A percentile compares a stretch with the other conserved stretches of the same genome.
Evolutionary conservation across 1,140 invertebrate species (phyloP).

Genomic region (Helicorthomorpha holstii): DNA sequence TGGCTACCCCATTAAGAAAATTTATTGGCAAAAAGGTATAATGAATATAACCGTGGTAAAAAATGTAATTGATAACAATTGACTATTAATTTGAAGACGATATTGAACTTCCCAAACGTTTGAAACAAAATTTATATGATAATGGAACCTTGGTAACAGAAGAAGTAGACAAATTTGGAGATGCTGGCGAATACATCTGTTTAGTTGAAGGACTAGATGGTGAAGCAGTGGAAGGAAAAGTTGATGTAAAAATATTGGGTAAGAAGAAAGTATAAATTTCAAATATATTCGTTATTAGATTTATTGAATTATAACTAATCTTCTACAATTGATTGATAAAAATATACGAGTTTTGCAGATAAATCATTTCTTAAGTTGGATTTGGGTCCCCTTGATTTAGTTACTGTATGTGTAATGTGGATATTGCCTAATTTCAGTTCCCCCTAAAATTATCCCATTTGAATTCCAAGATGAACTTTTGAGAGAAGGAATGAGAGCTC

Average conservation of each 20-base stretch:
- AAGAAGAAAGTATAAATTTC: background rate
- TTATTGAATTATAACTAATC: too few relatives aligned
- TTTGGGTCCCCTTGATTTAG: too few relatives aligned
- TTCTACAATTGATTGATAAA: too few relatives aligned
- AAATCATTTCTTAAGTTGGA: too few relatives aligned
- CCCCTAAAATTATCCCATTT: conserved; percentile 16
- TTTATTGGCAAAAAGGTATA: conserved; percentile 74
- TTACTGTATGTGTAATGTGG: too few relatives aligned
- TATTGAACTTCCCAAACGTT: background rate
- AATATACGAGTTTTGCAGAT: too few relatives aligned
- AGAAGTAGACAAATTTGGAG: background rate
- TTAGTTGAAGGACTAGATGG: background rate
- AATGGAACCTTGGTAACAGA: background rate
- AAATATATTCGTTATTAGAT: too few relatives aligned
- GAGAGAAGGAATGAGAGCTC: too few relatives aligned
- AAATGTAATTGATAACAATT: background rate
- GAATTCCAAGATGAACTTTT: conserved; percentile 25
- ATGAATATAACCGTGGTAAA: background rate
- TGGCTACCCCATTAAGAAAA: conserved; percentile 81
- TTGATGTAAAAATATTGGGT: background rate
- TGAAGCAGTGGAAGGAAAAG: background rate
- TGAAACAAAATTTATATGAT: background rate
- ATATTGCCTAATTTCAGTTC: too few relatives aligned
- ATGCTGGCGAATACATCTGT: background rate
- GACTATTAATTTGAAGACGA: background rate